A percentile compares a stretch with the other conserved stretches of the same genome.
These are phyloP conservation scores for Aphelocoma californica DNA, from an alignment of 2,797 vertebrate species.

Conservation along the genomic window DNA sequence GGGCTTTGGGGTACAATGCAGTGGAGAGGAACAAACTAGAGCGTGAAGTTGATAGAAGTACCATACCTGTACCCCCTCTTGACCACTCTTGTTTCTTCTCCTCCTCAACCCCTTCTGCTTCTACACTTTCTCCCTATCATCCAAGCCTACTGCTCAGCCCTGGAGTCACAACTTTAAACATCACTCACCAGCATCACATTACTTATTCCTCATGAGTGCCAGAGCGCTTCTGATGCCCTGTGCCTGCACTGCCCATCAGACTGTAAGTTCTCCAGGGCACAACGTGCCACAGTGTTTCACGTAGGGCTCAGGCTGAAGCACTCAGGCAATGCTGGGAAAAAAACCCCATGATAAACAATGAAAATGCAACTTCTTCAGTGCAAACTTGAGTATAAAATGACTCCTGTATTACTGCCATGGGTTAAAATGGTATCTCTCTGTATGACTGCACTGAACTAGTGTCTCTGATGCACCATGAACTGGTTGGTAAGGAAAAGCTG, in stretches of 20 bases:
- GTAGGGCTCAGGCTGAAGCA: background rate
- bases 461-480: background rate
- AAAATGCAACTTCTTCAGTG: background rate
- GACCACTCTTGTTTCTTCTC: background rate
- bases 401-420: background rate
- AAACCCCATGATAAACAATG: background rate
- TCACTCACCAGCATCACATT: background rate
- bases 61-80: background rate
- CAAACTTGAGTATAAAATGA: background rate
- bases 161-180: background rate
- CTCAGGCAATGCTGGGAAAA: background rate
- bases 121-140: background rate
- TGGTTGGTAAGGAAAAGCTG: background rate
- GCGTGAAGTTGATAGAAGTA: background rate
- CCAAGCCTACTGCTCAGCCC: background rate
- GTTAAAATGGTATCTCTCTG: background rate
- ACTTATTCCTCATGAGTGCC: background rate
- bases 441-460: background rate
- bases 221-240: background rate
- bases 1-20: background rate
- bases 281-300: fast-evolving
- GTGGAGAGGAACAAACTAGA: background rate
- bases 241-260: background rate
- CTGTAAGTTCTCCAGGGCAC: background rate
- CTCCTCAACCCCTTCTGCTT: background rate